These are phyloP conservation scores for Melinaea menophilus DNA, from an alignment of 2,888 invertebrate genomes.

Conservation along the genomic window DNA sequence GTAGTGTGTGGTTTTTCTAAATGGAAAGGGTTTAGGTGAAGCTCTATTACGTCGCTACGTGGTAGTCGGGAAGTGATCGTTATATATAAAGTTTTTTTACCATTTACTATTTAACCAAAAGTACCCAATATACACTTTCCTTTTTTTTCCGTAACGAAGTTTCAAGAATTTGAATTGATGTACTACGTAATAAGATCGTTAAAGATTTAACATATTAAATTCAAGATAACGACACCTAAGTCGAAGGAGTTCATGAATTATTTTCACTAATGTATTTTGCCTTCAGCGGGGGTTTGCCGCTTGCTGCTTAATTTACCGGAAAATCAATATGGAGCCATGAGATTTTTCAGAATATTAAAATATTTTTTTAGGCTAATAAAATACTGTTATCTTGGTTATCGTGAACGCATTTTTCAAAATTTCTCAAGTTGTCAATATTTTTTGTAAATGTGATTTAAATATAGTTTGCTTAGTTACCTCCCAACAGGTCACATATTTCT, in stretches of 20 bases:
- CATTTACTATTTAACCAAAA: too few relatives aligned
- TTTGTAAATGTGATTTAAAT: background rate
- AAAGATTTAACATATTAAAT: background rate
- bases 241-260: constrained; percentile 18
- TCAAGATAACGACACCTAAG: background rate
- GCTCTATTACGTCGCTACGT: constrained; percentile 6
- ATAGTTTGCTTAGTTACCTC: background rate
- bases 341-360: constrained; percentile 18
- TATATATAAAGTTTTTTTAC: too few relatives aligned
- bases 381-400: background rate
- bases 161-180: too few relatives aligned
- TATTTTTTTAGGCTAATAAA: constrained; percentile 20
- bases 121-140: too few relatives aligned
- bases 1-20: constrained; percentile 2
- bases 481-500: background rate
- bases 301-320: constrained; percentile 22
- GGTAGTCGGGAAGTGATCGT: constrained; percentile 19
- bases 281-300: constrained; percentile 12
- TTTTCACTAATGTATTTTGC: constrained; percentile 21
- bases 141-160: too few relatives aligned
- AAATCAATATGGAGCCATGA: constrained; percentile 15
- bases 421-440: background rate
- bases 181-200: too few relatives aligned
- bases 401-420: background rate
- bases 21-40: background rate